Evolutionary conservation across 1,140 invertebrate genomes (phyloP), one percentile per base, ranked within the genome.

Genomic region (Druon quercuslanigerum): DNA sequence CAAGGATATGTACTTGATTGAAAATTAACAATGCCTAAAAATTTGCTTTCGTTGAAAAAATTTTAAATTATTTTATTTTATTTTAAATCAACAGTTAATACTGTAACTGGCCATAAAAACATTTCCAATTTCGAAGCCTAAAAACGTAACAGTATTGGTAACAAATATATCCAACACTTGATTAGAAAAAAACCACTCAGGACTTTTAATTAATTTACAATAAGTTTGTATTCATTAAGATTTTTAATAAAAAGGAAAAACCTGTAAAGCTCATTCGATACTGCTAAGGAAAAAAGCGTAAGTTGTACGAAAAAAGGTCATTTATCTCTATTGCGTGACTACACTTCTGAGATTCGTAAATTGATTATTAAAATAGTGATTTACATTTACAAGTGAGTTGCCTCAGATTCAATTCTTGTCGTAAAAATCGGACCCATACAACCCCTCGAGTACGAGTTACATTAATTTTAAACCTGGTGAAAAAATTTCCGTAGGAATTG

Each of bases 311-410:
- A 66, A 66, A 66, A 40, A 33, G 25, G 16, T 2, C 40, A 11
- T 11, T 46, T 9, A 11, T 46, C 40, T 46, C 40, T 46, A 46
- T 46, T 46, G 60, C 60, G n/a, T 66, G 60, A 66, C 60, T 66
- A 40, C n/a, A 66, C 46, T 66, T 66, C n/a, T 66, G 25, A 66
- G 33, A 66, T 66, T 66, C 60, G 33, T 66, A 46, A 66, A 33
- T 40, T 66, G 33, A 66, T 66, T 40, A 40, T 66, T 14, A 66
- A 16, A 66, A 66, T 40, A 40, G 40, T 14, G 2, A n/a, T 33
- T 33, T 66, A 6, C 54, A 56, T 56, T 56, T 56, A 19, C 19
- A 19, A 17, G 57, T 40, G 57, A 14, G 13, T 20, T 33, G 19
- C 19, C 12, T 66, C 56, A 57, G 25, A 66, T 16, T 40, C 20